Evolutionary conservation across 30 jellyfish, hydroid and myxozoan genomes (phyloP), one percentile per base, ranked within the genome.

Genomic region (Nemopilema nomurai): DNA sequence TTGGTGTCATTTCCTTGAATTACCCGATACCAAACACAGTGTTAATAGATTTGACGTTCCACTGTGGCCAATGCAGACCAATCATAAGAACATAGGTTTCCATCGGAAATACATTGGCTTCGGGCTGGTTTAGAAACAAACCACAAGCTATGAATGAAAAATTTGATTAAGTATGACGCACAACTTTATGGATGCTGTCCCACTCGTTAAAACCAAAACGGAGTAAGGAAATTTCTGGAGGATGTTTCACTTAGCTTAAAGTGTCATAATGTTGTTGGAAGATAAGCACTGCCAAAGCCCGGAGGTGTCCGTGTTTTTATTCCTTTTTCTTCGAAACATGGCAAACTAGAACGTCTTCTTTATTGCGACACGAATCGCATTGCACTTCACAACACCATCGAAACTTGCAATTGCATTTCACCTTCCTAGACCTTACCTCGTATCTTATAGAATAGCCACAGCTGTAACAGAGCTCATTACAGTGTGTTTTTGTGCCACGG

Each of bases 321-420:
- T 13, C 13, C 13, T 13, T 13, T 41, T 41, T 41, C 13, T 41
- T 41, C 6, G 57, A 13, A 3, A 41, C 26, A 68, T 70, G 29
- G 70, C 90, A 81, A 0, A 81, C 90, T 26, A 81, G 29, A 1
- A 81, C 90, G 52, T 53, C 90, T 65, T 82, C 82, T 9, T 28
- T 50, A 51, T 82, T 79, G 51, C 30, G 65, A 41, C 96, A 89
- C 20, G 84, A 64, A 30, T 90, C 88, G 26, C 97, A 90, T 49
- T 57, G 68, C 29, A 90, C 97, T 21, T 76, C 81, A 64, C 97
- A 90, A 33, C 97, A 90, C 97, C 97, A 90, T 19, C 82, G 87
- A 53, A 90, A 90, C 64, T 77, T 90, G 81, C 97, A 90, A 67
- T 83, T 82, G 80, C 97, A 90, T 41, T 71, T 51, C 19, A 72